Percentiles rank a stretch among this genome's conserved stretches.
Evolutionary conservation across 2,797 vertebrate genomes (phyloP).

Genomic region (Chelmon rostratus): DNA sequence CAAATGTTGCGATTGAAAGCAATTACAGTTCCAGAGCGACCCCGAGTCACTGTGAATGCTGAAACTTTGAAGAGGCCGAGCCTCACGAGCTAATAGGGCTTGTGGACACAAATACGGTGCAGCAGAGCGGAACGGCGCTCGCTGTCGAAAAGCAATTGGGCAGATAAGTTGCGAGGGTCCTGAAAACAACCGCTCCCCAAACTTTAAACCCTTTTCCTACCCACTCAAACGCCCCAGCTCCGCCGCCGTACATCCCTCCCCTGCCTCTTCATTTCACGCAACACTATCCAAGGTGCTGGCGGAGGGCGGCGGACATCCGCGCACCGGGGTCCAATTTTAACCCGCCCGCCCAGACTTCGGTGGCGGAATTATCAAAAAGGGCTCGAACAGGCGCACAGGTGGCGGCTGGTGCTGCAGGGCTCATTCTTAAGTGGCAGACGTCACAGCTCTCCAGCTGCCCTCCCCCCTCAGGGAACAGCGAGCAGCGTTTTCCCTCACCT

Average conservation of each 20-base stretch:
- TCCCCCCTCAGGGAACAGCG: constrained; percentile 27
- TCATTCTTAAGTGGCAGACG: constrained; percentile 56
- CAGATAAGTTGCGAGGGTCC: constrained; percentile 68
- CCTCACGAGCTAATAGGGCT: constrained; percentile 65
- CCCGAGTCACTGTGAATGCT: constrained; percentile 15
- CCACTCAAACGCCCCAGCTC: constrained; percentile 34
- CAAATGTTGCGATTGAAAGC: constrained; percentile 22
- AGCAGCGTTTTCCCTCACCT: constrained; percentile 45
- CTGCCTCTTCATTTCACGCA: constrained; percentile 74
- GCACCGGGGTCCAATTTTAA: constrained; percentile 55
- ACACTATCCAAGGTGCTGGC: constrained; percentile 66
- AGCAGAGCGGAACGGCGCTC: constrained; percentile 65
- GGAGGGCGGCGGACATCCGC: constrained; percentile 36
- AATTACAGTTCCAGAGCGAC: constrained; percentile 43
- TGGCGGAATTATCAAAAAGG: constrained; percentile 55
- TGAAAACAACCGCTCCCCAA: constrained; percentile 62
- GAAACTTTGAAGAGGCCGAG: constrained; percentile 45
- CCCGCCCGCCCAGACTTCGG: constrained; percentile 39
- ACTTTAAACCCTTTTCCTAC: constrained; percentile 50
- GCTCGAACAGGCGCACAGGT: constrained; percentile 50
- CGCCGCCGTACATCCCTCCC: constrained; percentile 5
- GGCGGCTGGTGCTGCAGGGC: constrained; percentile 43
- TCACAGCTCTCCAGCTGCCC: too few relatives aligned
- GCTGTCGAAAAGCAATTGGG: constrained; percentile 69
- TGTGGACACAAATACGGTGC: constrained; percentile 69